Evolutionary conservation across 2,888 invertebrate genomes (phyloP), one percentile per base, ranked within the genome.

Genomic region (Phaedon cochleariae): DNA sequence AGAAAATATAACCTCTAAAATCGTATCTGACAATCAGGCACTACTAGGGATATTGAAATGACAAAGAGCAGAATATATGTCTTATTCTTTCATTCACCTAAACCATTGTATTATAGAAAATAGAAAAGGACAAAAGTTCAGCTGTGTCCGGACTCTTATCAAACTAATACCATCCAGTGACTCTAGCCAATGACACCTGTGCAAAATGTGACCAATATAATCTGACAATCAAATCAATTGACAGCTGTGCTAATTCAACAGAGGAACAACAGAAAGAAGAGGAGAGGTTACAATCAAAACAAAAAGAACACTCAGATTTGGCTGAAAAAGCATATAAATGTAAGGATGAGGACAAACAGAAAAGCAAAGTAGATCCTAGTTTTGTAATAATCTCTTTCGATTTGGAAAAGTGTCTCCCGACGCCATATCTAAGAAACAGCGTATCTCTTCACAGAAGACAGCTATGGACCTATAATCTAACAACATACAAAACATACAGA

Each of bases 391-490:
- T 21, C 17, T 49, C 31, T 52, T 61, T 61, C 20, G 45, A 53
- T 7, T 52, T 53, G 45, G 26, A 61, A 45, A 61, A 61, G 29
- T 46, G 46, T 15, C 37, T 61, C 9, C 46, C 29, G n/a, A 45
- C 61, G 9, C 61, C 61, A 15, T 45, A 61, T 31, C 53, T 53
- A n/a, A 34, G 41, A 52, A 61, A 52, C 53, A 26, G 54, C 15
- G 52, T 61, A 29, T 45, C 54, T 37, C 54, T 61, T n/a, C 54
- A 61, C 29, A 53, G 54, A 45, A 41, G 53, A 29, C 51, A 61
- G 26, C 41, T 53, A 17, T 61, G 53, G 61, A 45, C 61, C 5
- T 53, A 41, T 17, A 61, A 61, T 26, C 45, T 29, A 29, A 61
- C 61, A 45, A 45, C 15, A 45, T 45, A 45, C 15, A 10, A 45